Base-by-base conservation (phyloP, 2,113 vertebrate species). In the Scytalopus superciliaris region DNA sequence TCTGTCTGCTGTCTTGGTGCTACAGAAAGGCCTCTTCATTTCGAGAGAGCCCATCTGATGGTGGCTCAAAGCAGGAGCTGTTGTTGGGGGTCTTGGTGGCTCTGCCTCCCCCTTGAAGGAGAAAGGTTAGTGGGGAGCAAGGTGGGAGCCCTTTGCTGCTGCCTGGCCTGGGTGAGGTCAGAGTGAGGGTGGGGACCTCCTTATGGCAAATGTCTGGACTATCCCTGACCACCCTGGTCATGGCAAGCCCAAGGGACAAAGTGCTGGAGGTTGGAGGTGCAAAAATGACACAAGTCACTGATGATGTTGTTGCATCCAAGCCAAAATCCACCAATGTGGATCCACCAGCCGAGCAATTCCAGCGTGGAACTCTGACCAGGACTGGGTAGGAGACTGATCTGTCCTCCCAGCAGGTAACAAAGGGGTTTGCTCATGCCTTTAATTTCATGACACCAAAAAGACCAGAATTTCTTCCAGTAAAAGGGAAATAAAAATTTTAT, bases 1-100 rank as follows among this genome's bases (percentile, higher is more conserved):
- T 3, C 82, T 39, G 12, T 19, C 33, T 50, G 19, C 25, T 19
- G 0, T 0, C 0, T 12, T 6, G 10, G 28, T 33, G 49, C 22
- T 57, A 5, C 37, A 59, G 67, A 69, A 75, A 44, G 14, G 24
- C 8, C 55, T 19, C 68, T 53, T 35, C 15, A 23, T 35, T 57
- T 74, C 40, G 28, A 52, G n/a, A 68, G 57, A 73, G 25, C 33
- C 40, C 12, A 56, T 14, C 5, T 45, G 50, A 42, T 47, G 40
- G 27, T 19, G 8, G 14, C 24, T 50, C 62, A 75, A 49, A 67
- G 45, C 13, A 45, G 19, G 31, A 40, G 10, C 63, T 84, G 14
- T 35, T 64, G 4, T 14, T 44, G 35, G 39, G 14, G 12, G 9
- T 24, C 31, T 42, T 76, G 33, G 19, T 72, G 35, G 19, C 33